phyloP scores from a whole-genome alignment of 2,888 invertebrate genomes.

The Yponomeuta malinellus region DNA sequence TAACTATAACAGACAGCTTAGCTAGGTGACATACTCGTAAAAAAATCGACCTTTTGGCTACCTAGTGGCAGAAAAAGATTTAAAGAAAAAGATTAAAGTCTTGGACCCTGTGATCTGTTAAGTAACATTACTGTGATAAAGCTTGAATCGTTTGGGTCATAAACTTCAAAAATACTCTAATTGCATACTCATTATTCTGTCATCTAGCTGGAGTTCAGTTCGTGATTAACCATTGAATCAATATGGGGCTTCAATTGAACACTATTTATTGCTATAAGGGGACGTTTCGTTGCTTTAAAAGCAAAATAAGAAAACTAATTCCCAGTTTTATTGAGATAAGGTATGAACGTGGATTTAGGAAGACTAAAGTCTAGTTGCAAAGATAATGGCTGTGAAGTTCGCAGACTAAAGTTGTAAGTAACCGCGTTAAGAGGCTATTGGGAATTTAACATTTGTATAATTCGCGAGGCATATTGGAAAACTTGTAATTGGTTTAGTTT shows the following conservation, averaged over 20 bases:
- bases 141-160: background rate
- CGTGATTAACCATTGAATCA: too few species aligned
- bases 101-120: background rate
- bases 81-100: background rate
- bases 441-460: slow-evolving; percentile 63
- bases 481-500: slow-evolving; percentile 72
- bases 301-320: background rate
- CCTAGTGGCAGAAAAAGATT: background rate
- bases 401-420: slow-evolving; percentile 9
- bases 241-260: too few species aligned
- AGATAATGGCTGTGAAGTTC: background rate
- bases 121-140: background rate
- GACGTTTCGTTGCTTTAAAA: background rate
- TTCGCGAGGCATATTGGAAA: slow-evolving; percentile 67
- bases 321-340: background rate
- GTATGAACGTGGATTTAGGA: background rate
- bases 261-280: too few species aligned
- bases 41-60: background rate
- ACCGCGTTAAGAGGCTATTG: slow-evolving; percentile 19
- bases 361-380: background rate
- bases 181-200: too few species aligned
- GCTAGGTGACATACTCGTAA: background rate
- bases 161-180: background rate
- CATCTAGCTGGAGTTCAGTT: too few species aligned
- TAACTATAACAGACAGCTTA: background rate